Conservation (phyloP, 2,113 vertebrate species). For the Sceloporus undulatus region DNA sequence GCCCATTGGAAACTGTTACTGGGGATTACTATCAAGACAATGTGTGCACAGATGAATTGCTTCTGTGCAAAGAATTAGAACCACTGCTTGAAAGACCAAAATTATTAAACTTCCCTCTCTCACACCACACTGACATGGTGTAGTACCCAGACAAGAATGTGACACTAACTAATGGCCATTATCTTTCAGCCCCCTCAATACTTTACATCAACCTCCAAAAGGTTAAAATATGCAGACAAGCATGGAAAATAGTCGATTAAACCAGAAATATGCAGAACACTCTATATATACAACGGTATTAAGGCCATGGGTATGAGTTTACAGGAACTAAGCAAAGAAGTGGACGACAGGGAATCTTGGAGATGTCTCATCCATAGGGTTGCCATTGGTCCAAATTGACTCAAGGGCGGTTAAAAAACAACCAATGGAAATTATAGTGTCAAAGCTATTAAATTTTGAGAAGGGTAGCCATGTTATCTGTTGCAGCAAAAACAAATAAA, state of each 20-base stretch:
- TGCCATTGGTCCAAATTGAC: no score
- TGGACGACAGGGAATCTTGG: no score
- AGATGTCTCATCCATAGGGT: no score
- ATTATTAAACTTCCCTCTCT: background rate
- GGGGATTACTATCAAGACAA: background rate
- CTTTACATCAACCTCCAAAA: background rate
- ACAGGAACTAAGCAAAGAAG: no score
- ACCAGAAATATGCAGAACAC: background rate
- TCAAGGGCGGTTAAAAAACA: no score
- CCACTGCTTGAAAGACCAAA: background rate
- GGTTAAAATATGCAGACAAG: background rate
- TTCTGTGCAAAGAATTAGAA: background rate
- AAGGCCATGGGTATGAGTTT: background rate
- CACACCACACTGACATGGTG: no score
- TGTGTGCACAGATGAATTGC: no score
- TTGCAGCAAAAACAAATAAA: background rate
- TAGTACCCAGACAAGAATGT: no score
- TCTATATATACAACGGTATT: background rate
- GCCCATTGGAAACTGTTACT: background rate
- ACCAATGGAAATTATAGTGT: no score
- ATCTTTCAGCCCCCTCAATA: background rate
- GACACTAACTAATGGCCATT: background rate
- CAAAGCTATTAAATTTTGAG: no score
- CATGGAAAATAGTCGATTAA: background rate
- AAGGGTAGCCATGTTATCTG: background rate